These are phyloP conservation scores for Echinometra lucunter DNA, from an alignment of 53 echinoderm and acorn worm species.

Conservation along the genomic window DNA sequence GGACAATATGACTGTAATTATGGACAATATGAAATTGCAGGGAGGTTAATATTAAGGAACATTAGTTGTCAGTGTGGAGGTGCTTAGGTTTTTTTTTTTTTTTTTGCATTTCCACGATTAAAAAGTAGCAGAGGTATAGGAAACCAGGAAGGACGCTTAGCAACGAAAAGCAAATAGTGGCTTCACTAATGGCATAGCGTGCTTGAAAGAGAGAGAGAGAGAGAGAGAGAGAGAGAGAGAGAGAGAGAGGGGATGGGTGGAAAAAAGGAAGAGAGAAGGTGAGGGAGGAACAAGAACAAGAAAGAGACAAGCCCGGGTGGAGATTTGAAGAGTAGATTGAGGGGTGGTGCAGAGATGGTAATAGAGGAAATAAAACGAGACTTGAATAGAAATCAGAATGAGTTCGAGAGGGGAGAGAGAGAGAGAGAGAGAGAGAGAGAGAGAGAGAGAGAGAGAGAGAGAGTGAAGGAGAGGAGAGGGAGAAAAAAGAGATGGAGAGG, in stretches of 20 bases:
- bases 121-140: neutral
- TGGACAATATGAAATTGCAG: neutral
- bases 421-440: neutral
- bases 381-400: too few species aligned
- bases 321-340: too few species aligned
- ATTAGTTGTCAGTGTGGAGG: neutral
- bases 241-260: neutral
- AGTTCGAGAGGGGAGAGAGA: neutral
- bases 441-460: neutral
- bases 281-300: neutral
- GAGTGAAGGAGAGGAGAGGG: neutral
- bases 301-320: too few species aligned
- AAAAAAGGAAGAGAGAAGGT: neutral
- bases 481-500: neutral
- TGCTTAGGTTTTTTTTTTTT: neutral
- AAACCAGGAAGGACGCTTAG: neutral
- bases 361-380: too few species aligned
- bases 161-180: neutral
- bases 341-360: too few species aligned
- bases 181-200: neutral
- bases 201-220: neutral
- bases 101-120: neutral
- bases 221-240: neutral
- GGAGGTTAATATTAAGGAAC: neutral
- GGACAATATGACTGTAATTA: neutral